These are phyloP conservation scores for Dicyrtomina minuta DNA, from an alignment of 2,888 invertebrate genomes.

Conservation along the genomic window DNA sequence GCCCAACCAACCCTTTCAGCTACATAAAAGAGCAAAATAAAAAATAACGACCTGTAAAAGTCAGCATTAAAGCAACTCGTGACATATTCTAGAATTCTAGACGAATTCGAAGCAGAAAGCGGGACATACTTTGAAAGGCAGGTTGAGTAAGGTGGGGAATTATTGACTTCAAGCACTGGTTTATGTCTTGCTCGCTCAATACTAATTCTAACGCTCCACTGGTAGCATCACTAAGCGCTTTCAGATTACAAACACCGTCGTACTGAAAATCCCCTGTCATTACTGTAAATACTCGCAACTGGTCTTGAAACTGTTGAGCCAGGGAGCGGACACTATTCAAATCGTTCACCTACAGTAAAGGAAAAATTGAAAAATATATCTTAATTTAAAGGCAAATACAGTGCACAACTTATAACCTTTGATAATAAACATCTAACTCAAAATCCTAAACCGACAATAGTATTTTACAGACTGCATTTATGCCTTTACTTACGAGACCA, in stretches of 20 bases:
- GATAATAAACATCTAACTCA: too few species aligned
- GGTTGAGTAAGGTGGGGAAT: background rate
- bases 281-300: background rate
- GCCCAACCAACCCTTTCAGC: too few species aligned
- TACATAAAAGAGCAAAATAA: too few species aligned
- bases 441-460: too few species aligned
- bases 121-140: background rate
- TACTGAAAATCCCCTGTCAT: too few species aligned
- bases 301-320: background rate
- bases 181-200: background rate
- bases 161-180: background rate
- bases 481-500: background rate
- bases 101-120: too few species aligned
- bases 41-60: too few species aligned
- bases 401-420: too few species aligned
- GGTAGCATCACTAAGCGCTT: background rate
- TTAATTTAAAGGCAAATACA: too few species aligned
- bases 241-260: background rate
- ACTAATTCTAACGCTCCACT: background rate
- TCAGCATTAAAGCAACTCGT: too few species aligned
- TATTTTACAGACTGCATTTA: background rate
- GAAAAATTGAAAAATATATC: too few species aligned
- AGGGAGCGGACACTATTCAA: background rate
- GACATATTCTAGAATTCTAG: too few species aligned
- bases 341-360: background rate